These are phyloP conservation scores for Acronicta alni DNA, from an alignment of 2,888 invertebrate species.

Conservation along the genomic window DNA sequence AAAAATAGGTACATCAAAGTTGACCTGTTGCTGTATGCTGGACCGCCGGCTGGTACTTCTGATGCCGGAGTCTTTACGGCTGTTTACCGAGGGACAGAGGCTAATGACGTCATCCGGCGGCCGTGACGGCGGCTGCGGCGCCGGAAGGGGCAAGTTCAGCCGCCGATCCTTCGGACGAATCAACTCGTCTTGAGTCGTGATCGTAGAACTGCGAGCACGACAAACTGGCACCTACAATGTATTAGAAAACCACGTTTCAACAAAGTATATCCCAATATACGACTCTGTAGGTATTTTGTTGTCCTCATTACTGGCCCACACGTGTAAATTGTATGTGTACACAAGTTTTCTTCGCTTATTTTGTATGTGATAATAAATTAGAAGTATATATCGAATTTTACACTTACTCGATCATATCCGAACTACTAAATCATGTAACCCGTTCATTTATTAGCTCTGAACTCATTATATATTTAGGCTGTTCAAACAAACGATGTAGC, in stretches of 20 bases:
- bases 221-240: constrained; percentile 79
- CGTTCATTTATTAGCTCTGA: constrained; percentile 1
- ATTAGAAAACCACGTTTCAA: constrained; percentile 16
- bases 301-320: constrained; percentile 31
- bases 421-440: constrained; percentile 3
- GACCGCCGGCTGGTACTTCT: constrained; percentile 95
- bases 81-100: constrained; percentile 93
- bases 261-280: constrained; percentile 21
- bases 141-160: constrained; percentile 82
- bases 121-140: constrained; percentile 67
- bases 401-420: constrained; percentile 12
- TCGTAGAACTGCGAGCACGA: constrained; percentile 84
- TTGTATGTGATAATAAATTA: constrained; percentile 32
- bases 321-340: constrained; percentile 38
- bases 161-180: constrained; percentile 78
- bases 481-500: background rate
- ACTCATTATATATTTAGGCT: constrained; percentile 4
- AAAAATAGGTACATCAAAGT: constrained; percentile 52
- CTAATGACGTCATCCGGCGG: constrained; percentile 91
- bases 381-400: constrained; percentile 8
- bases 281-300: constrained; percentile 9
- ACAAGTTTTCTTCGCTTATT: constrained; percentile 29
- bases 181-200: constrained; percentile 81
- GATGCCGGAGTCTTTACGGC: constrained; percentile 96
- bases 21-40: constrained; percentile 95